phyloP scores from a whole-genome alignment of 2,113 vertebrate genomes.

The Anarhynchus alexandrinus region DNA sequence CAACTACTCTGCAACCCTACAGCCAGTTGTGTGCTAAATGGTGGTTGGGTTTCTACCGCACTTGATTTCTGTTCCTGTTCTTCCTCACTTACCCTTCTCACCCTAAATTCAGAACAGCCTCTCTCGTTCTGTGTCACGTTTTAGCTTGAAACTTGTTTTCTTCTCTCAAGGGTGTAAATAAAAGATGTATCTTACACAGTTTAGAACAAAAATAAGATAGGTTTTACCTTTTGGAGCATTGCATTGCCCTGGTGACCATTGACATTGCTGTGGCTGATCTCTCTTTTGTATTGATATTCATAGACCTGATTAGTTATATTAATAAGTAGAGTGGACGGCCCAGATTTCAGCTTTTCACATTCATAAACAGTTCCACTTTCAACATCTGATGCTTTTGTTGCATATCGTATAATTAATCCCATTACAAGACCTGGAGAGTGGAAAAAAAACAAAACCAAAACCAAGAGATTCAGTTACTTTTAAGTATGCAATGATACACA shows the following conservation, averaged over 20 bases:
- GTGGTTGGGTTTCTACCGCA: neutral
- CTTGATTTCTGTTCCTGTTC: neutral
- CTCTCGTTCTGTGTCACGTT: neutral
- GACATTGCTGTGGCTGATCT: constrained; percentile 73
- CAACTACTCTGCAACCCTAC: neutral
- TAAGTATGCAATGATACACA: neutral
- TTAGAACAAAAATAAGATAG: neutral
- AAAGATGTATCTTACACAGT: neutral
- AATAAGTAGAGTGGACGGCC: constrained; percentile 63
- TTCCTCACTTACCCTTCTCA: neutral
- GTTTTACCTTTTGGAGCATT: constrained; percentile 76
- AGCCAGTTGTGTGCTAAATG: neutral
- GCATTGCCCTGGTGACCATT: constrained; percentile 66
- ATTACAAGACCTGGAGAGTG: constrained; percentile 77
- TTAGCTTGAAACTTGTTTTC: neutral
- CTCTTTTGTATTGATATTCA: constrained; percentile 75
- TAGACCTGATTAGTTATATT: constrained; percentile 77
- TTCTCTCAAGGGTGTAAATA: neutral
- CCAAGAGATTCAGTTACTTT: neutral
- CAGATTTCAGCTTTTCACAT: constrained; percentile 70
- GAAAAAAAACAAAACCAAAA: neutral
- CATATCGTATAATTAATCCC: constrained; percentile 76
- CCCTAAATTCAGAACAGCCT: neutral
- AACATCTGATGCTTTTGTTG: constrained; percentile 63
- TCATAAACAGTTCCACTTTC: constrained; percentile 66